phyloP scores from a whole-genome alignment of 1,140 invertebrate species.

The Anastrepha ludens region DNA sequence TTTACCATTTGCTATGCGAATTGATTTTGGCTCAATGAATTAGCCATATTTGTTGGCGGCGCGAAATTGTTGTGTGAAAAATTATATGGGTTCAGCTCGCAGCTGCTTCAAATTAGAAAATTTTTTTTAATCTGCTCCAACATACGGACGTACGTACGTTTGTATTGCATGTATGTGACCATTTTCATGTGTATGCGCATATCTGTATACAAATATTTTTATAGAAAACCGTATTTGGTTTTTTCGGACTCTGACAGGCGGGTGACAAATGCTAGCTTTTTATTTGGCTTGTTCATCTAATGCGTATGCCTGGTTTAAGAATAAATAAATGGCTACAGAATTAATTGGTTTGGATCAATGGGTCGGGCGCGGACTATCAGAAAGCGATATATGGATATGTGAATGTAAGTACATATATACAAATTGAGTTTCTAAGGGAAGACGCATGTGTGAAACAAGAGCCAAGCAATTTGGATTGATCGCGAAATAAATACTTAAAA shows the following conservation, averaged over 20 bases:
- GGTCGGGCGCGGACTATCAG: not conserved
- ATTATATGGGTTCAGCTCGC: slow-evolving; percentile 4
- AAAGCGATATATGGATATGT: no score
- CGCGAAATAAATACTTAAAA: no score
- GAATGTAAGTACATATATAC: not conserved
- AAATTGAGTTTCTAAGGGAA: no score
- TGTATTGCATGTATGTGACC: not conserved
- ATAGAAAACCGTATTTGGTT: slow-evolving; percentile 56
- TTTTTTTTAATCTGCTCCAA: not conserved
- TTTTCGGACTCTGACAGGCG: slow-evolving; percentile 65
- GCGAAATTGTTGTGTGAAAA: slow-evolving; percentile 54
- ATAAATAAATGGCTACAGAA: not conserved
- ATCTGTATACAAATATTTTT: not conserved
- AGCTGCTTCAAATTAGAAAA: not conserved
- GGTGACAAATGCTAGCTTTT: slow-evolving; percentile 69
- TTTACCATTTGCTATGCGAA: slow-evolving; percentile 44
- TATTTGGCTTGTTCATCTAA: slow-evolving; percentile 52
- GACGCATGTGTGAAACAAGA: no score
- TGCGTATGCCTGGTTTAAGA: slow-evolving; percentile 5
- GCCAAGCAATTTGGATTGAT: no score
- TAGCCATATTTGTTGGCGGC: slow-evolving; percentile 9
- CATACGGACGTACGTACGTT: not conserved
- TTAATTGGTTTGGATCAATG: not conserved
- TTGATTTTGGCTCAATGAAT: slow-evolving; percentile 31
- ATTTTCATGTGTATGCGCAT: not conserved